Base-by-base conservation (phyloP, 2,797 vertebrate species). In the Gila robusta region DNA sequence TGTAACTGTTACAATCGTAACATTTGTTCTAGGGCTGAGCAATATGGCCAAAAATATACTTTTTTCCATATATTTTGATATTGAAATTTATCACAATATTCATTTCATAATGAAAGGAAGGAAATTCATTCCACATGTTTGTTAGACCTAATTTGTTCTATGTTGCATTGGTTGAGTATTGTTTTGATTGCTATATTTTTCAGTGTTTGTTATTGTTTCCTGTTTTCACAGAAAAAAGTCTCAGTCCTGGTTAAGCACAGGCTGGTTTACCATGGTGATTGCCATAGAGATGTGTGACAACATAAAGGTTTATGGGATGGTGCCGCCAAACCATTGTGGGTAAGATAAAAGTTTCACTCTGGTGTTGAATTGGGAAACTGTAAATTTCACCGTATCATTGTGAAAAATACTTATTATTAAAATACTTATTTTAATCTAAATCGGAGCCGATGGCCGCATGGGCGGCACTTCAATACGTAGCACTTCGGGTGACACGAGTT, bases 231-330 rank as follows among this genome's bases (percentile, higher is more conserved):
- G 98, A 91, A 95, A 97, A 92, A 97, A 96, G 90, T 99, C 98
- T 0, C 97, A 97, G 84, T 98, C 98, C 0, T 99, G 98, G 98
- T 89, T 99, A 91, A 99, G 98, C 94, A 99, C 98, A 0, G 98
- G 98, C 87, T 99, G 98, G 98, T 99, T 99, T 94, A 99, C 98
- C 85, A 98, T 99, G 98, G 98, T 97, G 91, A 98, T 98, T 0
- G 97, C 98, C 0, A 97, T 99, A 69, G 98, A 98, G 91, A 90
- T 98, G 81, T 99, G 98, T 49, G 97, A 99, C 71, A 95, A 94
- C 0, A 95, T 99, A 83, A 97, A 97, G 4, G 97, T 99, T 26
- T 99, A 99, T 0, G 98, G 98, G 89, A 99, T 99, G 98, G 97
- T 99, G 80, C 97, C 98, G 0, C 96, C 98, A 1, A 94, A 92